Percentiles rank a stretch among this genome's conserved stretches.
phyloP scores from a whole-genome alignment of 2,888 invertebrate genomes.

The Acleris cristana region DNA sequence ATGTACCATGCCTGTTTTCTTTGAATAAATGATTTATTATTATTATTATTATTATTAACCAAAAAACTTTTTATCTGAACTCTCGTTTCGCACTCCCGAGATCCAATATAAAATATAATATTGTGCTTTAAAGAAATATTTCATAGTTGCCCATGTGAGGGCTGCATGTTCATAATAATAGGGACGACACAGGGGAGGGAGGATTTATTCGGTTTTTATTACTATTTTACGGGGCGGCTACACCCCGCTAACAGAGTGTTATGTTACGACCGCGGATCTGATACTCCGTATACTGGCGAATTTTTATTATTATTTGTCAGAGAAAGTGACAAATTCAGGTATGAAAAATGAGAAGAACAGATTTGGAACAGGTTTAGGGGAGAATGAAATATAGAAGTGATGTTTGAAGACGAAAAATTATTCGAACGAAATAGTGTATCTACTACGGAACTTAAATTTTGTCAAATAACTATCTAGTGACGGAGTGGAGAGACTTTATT shows the following conservation, averaged over 20 bases:
- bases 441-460: not conserved
- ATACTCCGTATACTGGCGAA: constrained; percentile 33
- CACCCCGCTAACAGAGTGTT: constrained; percentile 58
- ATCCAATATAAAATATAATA: constrained; percentile 33
- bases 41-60: no score
- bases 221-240: constrained; percentile 76
- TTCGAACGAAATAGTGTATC: not conserved
- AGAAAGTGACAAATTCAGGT: constrained; percentile 37
- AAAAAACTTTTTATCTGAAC: constrained; percentile 17
- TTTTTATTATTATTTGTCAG: constrained; percentile 36
- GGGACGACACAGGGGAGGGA: constrained; percentile 63
- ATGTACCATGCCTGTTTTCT: no score
- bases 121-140: constrained; percentile 61
- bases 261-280: constrained; percentile 56
- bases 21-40: no score
- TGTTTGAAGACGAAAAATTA: not conserved
- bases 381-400: constrained; percentile 1
- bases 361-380: constrained; percentile 21
- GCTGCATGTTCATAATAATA: constrained; percentile 70
- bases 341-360: constrained; percentile 28
- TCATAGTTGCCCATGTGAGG: constrained; percentile 59
- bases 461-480: no score
- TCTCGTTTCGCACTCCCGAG: constrained; percentile 17
- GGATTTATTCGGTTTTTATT: constrained; percentile 82
- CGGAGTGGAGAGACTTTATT: no score